Evolutionary conservation across 2,888 invertebrate species (phyloP), one percentile per base, ranked within the genome.

Genomic region (Leptopilina syphax): DNA sequence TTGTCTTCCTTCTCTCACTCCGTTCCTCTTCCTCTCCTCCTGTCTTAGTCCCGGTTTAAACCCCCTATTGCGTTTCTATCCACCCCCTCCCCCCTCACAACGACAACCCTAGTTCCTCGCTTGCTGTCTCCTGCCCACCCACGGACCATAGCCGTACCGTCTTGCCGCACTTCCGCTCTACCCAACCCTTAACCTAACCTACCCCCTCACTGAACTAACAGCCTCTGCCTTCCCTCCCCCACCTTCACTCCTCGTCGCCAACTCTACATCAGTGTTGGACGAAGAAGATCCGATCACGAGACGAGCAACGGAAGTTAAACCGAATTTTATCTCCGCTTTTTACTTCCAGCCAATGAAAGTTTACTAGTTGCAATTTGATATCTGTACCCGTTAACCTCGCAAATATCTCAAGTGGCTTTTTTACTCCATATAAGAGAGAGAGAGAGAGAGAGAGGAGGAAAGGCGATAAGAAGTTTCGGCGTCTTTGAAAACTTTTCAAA

Each of bases 51-150:
- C 77, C 79, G 82, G 80, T 78, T 81, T 83, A 82, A 82, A 80
- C 84, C 84, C 79, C 81, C 82, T 83, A 78, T 79, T 84, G 82
- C 79, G 80, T 81, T 84, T 80, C 82, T 82, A 81, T 83, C 80
- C 54, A 41, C 77, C 76, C 79, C 77, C 78, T 79, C 81, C 83
- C 83, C 83, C 83, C 84, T 79, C 83, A 81, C 77, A 77, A 77
- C 70, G 79, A 60, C 67, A 66, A 65, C 50, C 57, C 65, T 77
- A 65, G 65, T 68, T 27, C 18, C 63, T 70, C 65, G 60, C 18
- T 34, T 34, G 34, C 18, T 66, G 65, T 76, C 27, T 50, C 63
- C 18, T 65, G 63, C 67, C 65, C 73, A 73, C 57, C 73, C 34
- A 73, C 54, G 73, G 57, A 34, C 73, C 57, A n/a, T 24, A 34